phyloP scores from a whole-genome alignment of 37 sponge, comb jelly and placozoan species.

The Eunapius fragilis region DNA sequence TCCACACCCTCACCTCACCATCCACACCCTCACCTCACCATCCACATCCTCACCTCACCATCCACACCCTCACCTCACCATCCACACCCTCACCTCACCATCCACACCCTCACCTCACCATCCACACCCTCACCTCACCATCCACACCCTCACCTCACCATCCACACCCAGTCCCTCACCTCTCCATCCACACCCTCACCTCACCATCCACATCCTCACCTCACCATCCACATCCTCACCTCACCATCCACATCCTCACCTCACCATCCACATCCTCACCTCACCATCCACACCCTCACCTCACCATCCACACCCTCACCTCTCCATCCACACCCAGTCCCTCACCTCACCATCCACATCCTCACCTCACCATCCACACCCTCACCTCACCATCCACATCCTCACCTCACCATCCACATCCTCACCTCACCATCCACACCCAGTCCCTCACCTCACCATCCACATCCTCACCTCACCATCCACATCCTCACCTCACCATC shows the following conservation, averaged over 20 bases:
- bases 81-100: not conserved
- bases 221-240: not conserved
- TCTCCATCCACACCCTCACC: too few species aligned
- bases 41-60: too few species aligned
- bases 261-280: too few species aligned
- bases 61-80: not conserved
- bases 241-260: not conserved
- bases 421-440: not conserved
- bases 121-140: not conserved
- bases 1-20: constrained; percentile 25
- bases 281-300: not conserved
- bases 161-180: constrained; percentile 4
- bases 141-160: too few species aligned
- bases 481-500: too few species aligned
- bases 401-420: constrained; percentile 5
- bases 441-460: not conserved
- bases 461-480: not conserved
- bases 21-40: too few species aligned
- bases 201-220: too few species aligned
- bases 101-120: not conserved
- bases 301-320: not conserved
- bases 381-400: not conserved
- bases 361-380: too few species aligned
- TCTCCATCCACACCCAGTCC: too few species aligned
- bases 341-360: not conserved